Conservation (phyloP, 2,113 vertebrate species). For the Benthochromis sp. region DNA sequence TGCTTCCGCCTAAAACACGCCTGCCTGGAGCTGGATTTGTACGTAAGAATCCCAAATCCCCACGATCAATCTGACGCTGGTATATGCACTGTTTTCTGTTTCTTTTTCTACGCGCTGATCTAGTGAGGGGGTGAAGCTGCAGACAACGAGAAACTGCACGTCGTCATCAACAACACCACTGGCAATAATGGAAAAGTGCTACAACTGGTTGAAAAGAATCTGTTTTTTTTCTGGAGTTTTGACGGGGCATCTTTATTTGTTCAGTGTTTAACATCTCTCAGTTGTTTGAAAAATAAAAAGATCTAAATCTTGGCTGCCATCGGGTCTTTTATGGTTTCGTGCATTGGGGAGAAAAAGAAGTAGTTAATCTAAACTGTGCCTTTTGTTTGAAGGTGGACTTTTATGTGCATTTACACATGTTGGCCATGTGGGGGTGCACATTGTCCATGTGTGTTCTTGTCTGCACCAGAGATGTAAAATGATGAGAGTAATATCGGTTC, state of each 20-base stretch:
- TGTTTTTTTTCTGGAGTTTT: slow-evolving; percentile 61
- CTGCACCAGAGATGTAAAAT: not conserved
- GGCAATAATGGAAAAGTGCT: slow-evolving; percentile 71
- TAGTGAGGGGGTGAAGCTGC: slow-evolving; percentile 30
- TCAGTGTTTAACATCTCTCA: slow-evolving; percentile 73
- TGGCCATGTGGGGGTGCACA: slow-evolving; percentile 37
- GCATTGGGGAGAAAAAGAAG: not conserved
- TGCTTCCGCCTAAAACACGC: slow-evolving; percentile 42
- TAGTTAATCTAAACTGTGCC: not conserved
- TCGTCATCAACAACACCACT: slow-evolving; percentile 51
- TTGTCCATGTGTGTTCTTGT: not conserved
- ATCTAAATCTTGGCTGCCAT: slow-evolving; percentile 58
- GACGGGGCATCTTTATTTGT: slow-evolving; percentile 64
- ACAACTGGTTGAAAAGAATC: slow-evolving; percentile 58
- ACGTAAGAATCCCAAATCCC: slow-evolving; percentile 36
- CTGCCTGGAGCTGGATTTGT: slow-evolving; percentile 18
- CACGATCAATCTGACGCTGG: slow-evolving; percentile 40
- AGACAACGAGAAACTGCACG: slow-evolving; percentile 56
- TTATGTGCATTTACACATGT: not conserved
- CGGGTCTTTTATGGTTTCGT: not conserved
- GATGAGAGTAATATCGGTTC: not conserved
- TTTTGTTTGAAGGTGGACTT: not conserved
- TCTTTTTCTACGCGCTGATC: slow-evolving; percentile 48
- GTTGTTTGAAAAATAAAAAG: slow-evolving; percentile 74
- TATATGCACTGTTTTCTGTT: slow-evolving; percentile 58